These are phyloP conservation scores for Eupsittula cactorum DNA, from an alignment of 2,113 vertebrate genomes.

Conservation along the genomic window DNA sequence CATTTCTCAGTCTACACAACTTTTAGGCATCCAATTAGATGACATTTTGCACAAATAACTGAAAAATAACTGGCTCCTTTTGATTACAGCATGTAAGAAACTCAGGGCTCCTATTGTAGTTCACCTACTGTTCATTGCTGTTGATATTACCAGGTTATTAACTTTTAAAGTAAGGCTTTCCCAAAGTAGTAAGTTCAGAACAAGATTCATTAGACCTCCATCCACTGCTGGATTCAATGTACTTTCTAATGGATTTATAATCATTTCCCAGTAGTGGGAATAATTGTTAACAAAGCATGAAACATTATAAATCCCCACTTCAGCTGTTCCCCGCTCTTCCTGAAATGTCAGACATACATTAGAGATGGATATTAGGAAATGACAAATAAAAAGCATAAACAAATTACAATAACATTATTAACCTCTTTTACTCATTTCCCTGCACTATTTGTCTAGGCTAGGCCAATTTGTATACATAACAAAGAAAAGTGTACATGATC, in stretches of 20 bases:
- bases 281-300: not conserved
- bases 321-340: not conserved
- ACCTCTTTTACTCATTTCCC: not conserved
- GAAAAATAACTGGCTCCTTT: not conserved
- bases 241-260: not conserved
- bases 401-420: not conserved
- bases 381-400: not conserved
- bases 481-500: not conserved
- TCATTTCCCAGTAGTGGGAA: not conserved
- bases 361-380: not conserved
- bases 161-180: not conserved
- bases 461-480: accelerated
- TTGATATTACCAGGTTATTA: not conserved
- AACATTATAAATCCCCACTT: not conserved
- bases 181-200: not conserved
- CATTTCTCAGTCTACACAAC: not conserved
- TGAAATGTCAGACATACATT: not conserved
- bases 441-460: not conserved
- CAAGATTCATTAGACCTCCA: not conserved
- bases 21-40: not conserved
- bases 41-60: not conserved
- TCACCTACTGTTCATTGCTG: not conserved
- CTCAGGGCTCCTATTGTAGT: not conserved
- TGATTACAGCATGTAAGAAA: not conserved
- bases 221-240: not conserved